phyloP scores from a whole-genome alignment of 2,797 vertebrate species.

The Harpagifer antarcticus region DNA sequence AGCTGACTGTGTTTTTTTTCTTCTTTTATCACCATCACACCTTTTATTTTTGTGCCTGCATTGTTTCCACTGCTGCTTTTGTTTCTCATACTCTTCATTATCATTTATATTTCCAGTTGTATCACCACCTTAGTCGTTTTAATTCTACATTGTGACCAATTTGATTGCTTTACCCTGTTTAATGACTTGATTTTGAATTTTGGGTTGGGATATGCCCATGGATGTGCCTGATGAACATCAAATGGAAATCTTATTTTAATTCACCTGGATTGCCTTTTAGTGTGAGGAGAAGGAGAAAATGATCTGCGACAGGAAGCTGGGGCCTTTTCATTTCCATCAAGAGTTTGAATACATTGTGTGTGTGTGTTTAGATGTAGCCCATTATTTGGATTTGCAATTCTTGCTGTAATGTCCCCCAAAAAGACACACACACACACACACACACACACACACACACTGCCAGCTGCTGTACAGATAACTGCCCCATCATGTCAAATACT shows the following conservation, averaged over 20 bases:
- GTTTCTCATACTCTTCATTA: slow-evolving; percentile 25
- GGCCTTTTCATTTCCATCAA: slow-evolving; percentile 10
- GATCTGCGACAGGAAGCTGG: slow-evolving; percentile 28
- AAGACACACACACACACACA: slow-evolving; percentile 11
- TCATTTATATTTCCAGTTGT: slow-evolving; percentile 27
- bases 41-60: slow-evolving; percentile 73
- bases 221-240: slow-evolving; percentile 33
- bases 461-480: slow-evolving; percentile 42
- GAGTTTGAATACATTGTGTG: slow-evolving; percentile 36
- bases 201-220: slow-evolving; percentile 35
- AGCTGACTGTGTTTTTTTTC: slow-evolving; percentile 64
- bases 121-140: slow-evolving; percentile 55
- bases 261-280: slow-evolving; percentile 81
- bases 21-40: slow-evolving; percentile 60
- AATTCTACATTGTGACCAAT: slow-evolving; percentile 22
- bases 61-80: slow-evolving; percentile 68
- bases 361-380: slow-evolving; percentile 12
- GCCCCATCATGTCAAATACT: slow-evolving; percentile 30
- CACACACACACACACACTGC: slow-evolving; percentile 3
- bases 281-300: slow-evolving; percentile 28
- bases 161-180: slow-evolving; percentile 55
- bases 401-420: slow-evolving; percentile 26
- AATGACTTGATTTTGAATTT: slow-evolving; percentile 40
- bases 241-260: slow-evolving; percentile 47
- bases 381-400: slow-evolving; percentile 41